Percentiles rank a stretch among this genome's conserved stretches.
These are phyloP conservation scores for Cossypha polioptera DNA, from an alignment of 2,797 vertebrate genomes.

Conservation along the genomic window DNA sequence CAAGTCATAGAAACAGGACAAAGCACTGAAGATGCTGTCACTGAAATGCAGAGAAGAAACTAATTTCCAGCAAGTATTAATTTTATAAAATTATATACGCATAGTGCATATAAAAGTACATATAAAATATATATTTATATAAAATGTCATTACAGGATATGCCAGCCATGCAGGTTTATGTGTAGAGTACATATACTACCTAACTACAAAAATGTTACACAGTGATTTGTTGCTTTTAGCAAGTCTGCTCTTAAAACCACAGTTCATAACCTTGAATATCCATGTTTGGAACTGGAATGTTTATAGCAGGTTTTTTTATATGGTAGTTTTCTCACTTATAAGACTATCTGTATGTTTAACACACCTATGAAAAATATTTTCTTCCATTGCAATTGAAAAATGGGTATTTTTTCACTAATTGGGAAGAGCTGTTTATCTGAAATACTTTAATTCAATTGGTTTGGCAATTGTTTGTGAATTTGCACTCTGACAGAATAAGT, in stretches of 20 bases:
- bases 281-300: neutral
- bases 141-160: neutral
- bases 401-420: conserved; percentile 15
- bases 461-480: neutral
- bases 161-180: neutral
- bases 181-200: neutral
- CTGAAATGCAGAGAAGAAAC: neutral
- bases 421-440: conserved; percentile 3
- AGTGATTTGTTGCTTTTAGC: neutral
- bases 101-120: neutral
- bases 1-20: neutral
- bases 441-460: conserved; percentile 9
- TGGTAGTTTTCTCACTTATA: neutral
- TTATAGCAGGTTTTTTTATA: neutral
- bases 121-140: neutral
- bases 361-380: neutral
- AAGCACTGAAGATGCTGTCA: neutral
- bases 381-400: neutral
- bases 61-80: neutral
- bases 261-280: neutral
- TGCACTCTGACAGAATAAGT: neutral
- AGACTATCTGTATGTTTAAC: neutral
- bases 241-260: neutral
- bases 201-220: neutral
- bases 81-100: neutral